Conservation (phyloP, 92 coral and sea anemone genomes). For the Porites evermanni region DNA sequence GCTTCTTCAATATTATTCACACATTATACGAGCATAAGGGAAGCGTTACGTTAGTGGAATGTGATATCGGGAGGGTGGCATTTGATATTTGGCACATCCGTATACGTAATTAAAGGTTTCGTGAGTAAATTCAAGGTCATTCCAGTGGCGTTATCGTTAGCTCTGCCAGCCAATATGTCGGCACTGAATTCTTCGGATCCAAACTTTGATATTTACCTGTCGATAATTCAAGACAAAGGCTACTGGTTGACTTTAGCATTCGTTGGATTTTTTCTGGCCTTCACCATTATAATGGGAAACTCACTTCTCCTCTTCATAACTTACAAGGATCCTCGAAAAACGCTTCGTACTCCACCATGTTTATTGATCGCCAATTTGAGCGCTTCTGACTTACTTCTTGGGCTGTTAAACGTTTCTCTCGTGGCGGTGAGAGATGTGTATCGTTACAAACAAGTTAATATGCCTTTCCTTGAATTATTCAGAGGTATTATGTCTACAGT, state of each 20-base stretch:
- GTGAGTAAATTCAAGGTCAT: too few species aligned
- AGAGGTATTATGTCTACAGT: conserved; percentile 18
- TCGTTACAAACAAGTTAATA: conserved; percentile 14
- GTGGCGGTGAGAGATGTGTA: conserved; percentile 33
- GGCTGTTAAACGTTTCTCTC: conserved; percentile 13
- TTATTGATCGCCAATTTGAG: conserved; percentile 38
- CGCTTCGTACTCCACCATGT: conserved; percentile 27
- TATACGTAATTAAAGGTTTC: too few species aligned
- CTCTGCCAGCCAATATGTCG: background rate
- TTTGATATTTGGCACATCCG: too few species aligned
- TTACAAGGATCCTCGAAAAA: conserved; percentile 28
- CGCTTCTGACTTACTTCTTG: conserved; percentile 37
- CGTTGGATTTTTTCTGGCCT: conserved; percentile 16
- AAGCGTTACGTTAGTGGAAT: too few species aligned
- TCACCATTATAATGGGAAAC: conserved; percentile 8
- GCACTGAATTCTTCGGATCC: conserved; percentile 17
- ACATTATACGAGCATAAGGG: too few species aligned
- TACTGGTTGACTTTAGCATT: conserved; percentile 33
- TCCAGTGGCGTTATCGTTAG: too few species aligned
- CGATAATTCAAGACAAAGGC: conserved; percentile 8
- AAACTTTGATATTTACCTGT: conserved; percentile 26
- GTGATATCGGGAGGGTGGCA: too few species aligned
- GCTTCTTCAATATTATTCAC: too few species aligned
- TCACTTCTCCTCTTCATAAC: conserved; percentile 35
- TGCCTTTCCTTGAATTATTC: background rate